Percentiles rank a stretch among this genome's conserved stretches.
These are phyloP conservation scores for Hecatera dysodea DNA, from an alignment of 2,888 invertebrate genomes.

Conservation along the genomic window DNA sequence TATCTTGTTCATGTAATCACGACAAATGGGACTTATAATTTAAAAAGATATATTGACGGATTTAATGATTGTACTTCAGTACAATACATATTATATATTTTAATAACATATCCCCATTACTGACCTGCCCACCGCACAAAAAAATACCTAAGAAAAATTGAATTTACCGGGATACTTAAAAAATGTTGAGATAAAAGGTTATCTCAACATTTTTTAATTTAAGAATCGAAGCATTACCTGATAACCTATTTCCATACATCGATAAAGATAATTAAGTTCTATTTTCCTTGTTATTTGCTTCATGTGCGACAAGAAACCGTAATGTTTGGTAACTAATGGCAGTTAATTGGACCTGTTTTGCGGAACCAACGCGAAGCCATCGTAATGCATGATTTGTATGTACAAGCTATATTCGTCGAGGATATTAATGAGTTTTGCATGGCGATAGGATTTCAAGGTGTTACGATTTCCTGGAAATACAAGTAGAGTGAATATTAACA, in stretches of 20 bases:
- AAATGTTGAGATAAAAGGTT: too few relatives aligned
- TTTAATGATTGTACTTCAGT: too few relatives aligned
- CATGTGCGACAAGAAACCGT: constrained; percentile 18
- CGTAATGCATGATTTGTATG: constrained; percentile 49
- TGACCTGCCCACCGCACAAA: neutral
- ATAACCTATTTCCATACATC: neutral
- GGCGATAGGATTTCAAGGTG: neutral
- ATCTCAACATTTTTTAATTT: constrained; percentile 1
- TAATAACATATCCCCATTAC: neutral
- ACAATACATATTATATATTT: too few relatives aligned
- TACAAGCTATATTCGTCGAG: constrained; percentile 23
- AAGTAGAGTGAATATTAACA: neutral
- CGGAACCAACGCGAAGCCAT: constrained; percentile 51
- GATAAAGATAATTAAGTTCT: constrained; percentile 15
- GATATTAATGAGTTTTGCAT: constrained; percentile 26
- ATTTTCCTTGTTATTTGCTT: constrained; percentile 50
- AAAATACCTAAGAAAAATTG: neutral
- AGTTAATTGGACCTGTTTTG: constrained; percentile 57
- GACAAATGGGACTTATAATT: too few relatives aligned
- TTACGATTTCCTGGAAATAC: constrained; percentile 19
- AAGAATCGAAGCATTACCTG: neutral
- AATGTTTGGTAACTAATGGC: constrained; percentile 46
- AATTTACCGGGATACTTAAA: neutral
- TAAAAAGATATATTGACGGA: too few relatives aligned
- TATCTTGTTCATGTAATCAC: too few relatives aligned